Percentiles rank a stretch among this genome's conserved stretches.
Evolutionary conservation across 2,888 invertebrate genomes (phyloP).

Genomic region (Lepeophtheirus nordmannii): DNA sequence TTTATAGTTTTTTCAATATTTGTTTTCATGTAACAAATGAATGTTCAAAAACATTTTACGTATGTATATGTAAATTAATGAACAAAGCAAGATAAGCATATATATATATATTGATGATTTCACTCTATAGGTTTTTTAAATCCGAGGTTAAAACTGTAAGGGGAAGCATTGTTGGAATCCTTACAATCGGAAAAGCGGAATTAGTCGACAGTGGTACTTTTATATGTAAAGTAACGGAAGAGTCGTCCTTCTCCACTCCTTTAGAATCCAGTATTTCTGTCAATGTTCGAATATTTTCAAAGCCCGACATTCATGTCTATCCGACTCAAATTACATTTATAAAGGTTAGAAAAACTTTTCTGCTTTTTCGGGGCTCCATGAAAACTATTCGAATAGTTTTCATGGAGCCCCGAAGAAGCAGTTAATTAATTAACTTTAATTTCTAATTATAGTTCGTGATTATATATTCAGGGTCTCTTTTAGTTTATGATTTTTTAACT

Average conservation of each 20-base stretch:
- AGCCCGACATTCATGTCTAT: conserved; percentile 1
- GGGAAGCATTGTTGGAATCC: not conserved
- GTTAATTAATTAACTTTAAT: too few species aligned
- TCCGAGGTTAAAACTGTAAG: not conserved
- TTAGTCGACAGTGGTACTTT: not conserved
- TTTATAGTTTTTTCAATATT: too few species aligned
- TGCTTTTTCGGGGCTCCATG: not conserved
- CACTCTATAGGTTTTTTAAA: not conserved
- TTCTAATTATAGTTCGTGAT: too few species aligned
- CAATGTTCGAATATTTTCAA: not conserved
- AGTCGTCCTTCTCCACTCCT: not conserved
- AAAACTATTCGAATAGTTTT: not conserved
- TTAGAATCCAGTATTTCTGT: not conserved
- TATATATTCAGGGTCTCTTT: too few species aligned
- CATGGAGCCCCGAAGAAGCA: too few species aligned
- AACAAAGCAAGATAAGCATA: too few species aligned
- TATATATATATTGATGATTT: too few species aligned
- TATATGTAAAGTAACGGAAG: not conserved
- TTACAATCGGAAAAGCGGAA: not conserved
- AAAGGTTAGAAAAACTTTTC: not conserved
- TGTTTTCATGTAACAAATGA: too few species aligned
- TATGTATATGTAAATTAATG: too few species aligned
- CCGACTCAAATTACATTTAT: not conserved
- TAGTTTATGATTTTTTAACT: too few species aligned
- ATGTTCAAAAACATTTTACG: too few species aligned